These are phyloP conservation scores for Leptinotarsa defecta DNA, from an alignment of 1,140 invertebrate species.

Conservation along the genomic window DNA sequence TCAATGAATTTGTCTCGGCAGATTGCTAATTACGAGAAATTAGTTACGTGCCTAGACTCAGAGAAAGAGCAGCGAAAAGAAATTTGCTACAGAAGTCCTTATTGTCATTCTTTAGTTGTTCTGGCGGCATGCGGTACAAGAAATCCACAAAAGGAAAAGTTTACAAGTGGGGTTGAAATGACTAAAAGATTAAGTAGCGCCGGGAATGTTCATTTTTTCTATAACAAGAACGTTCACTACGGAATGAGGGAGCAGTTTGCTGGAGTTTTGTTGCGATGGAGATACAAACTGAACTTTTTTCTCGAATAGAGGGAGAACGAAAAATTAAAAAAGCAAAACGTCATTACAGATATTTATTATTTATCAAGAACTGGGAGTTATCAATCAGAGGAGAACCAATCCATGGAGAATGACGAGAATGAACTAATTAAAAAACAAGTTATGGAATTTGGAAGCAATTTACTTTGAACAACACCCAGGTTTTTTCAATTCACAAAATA, in stretches of 20 bases:
- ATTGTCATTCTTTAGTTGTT: neutral
- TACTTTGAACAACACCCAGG: no score
- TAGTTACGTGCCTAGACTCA: neutral
- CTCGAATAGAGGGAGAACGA: no score
- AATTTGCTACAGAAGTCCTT: neutral
- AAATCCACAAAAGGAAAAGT: conserved; percentile 2
- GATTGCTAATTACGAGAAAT: neutral
- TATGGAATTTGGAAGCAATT: no score
- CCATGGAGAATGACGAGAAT: no score
- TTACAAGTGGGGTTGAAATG: neutral
- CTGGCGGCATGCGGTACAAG: neutral
- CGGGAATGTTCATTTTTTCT: neutral
- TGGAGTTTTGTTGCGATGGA: neutral
- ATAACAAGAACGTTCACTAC: neutral
- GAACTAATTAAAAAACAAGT: no score
- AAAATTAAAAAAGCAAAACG: no score
- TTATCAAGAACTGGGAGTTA: no score
- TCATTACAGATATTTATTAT: no score
- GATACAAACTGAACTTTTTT: neutral
- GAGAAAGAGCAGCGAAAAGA: neutral
- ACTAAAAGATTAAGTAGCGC: neutral
- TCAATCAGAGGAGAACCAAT: no score
- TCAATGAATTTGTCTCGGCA: neutral
- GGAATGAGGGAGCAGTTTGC: neutral
- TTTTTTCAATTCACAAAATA: no score